Evolutionary conservation across 2,888 invertebrate species (phyloP).

Genomic region (Rhorus exstirpatorius): DNA sequence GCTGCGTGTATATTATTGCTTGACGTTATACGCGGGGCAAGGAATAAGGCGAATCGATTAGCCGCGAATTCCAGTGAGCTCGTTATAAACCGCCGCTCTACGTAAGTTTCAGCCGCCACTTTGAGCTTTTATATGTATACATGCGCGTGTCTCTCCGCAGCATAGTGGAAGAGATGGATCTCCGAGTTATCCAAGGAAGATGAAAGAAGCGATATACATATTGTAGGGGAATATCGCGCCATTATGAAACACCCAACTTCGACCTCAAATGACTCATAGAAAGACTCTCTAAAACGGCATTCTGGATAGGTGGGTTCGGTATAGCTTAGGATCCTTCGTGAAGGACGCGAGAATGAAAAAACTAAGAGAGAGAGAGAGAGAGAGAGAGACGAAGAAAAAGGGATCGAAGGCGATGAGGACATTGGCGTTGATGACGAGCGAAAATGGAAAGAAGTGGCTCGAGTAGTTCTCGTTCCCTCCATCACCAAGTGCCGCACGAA

Average conservation of each 20-base stretch:
- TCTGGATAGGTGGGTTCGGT: no score
- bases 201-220: background rate
- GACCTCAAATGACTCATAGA: background rate
- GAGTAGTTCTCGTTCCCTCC: conserved; percentile 59
- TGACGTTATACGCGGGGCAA: background rate
- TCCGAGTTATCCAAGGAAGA: background rate
- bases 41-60: conserved; percentile 67
- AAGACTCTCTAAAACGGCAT: no score
- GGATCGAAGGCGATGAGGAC: conserved; percentile 2
- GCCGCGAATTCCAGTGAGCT: conserved; percentile 57
- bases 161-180: background rate
- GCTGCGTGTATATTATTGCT: conserved; percentile 1
- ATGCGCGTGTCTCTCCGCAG: background rate
- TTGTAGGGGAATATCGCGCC: background rate
- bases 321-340: conserved; percentile 1
- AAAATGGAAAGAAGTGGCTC: conserved; percentile 43
- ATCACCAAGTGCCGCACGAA: conserved; percentile 54
- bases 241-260: background rate
- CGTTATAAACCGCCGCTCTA: conserved; percentile 30
- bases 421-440: background rate
- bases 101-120: conserved; percentile 25
- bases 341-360: no score
- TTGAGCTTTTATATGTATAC: background rate
- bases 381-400: background rate
- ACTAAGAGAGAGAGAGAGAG: conserved; percentile 40